Evolutionary conservation across 2,797 vertebrate species (phyloP).

Genomic region (Gymnothorax javanicus): DNA sequence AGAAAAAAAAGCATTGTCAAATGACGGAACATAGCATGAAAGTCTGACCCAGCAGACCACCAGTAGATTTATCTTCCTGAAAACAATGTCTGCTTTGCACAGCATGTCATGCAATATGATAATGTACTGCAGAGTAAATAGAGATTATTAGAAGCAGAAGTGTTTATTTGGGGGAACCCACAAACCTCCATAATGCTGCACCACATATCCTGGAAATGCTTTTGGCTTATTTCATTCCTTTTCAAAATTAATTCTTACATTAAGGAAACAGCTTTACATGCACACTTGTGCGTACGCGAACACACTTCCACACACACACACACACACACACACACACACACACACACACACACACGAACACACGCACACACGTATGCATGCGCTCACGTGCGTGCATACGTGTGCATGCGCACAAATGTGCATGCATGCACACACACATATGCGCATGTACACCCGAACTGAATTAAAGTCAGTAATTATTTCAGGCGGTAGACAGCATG

Average conservation of each 20-base stretch:
- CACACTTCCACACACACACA: constrained; percentile 26
- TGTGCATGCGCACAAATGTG: too few relatives aligned
- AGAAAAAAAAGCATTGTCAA: background rate
- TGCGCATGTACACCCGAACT: background rate
- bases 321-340: constrained; percentile 22
- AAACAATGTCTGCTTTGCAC: constrained; percentile 3
- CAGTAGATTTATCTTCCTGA: background rate
- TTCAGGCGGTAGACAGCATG: background rate
- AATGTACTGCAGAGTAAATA: constrained; percentile 10
- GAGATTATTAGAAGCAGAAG: constrained; percentile 25
- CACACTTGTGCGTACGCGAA: background rate
- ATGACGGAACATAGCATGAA: background rate
- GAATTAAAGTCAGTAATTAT: background rate
- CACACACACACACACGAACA: constrained; percentile 20
- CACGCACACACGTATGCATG: background rate
- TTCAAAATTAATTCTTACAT: constrained; percentile 28
- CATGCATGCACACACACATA: constrained; percentile 1
- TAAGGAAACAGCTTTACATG: constrained; percentile 25
- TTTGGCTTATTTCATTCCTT: background rate
- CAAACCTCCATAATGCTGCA: background rate
- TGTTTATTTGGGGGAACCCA: background rate
- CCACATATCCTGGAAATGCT: constrained; percentile 4
- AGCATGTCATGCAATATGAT: background rate
- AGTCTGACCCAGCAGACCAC: background rate
- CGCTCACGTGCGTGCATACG: background rate